Evolutionary conservation across 2,113 vertebrate genomes (phyloP), one percentile per base, ranked within the genome.

Genomic region (Calidris pugnax): DNA sequence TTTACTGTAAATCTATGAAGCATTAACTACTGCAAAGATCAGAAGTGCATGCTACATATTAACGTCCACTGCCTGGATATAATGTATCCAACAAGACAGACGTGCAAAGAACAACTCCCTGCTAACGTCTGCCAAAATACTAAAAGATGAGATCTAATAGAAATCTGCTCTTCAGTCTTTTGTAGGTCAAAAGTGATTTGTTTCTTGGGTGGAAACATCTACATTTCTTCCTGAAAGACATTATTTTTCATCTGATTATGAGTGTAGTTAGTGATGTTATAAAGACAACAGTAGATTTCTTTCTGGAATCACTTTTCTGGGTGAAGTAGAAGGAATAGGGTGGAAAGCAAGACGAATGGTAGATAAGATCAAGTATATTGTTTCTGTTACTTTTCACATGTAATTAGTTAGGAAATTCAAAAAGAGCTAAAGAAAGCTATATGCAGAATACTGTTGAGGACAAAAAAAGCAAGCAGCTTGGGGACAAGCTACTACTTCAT

Each of bases 161-260:
- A 96, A 97, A 76, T 66, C 51, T 78, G 47, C 11, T 83, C 43
- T 95, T 69, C 41, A 67, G n/a, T 15, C 9, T 90, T 86, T 45
- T 45, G 37, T 59, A 94, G 56, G 26, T 87, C 56, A 75, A 79
- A 23, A 60, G 9, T 67, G 28, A 86, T 88, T 73, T 75, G 10
- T 48, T 96, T 90, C 73, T 87, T 68, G 45, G 15, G 19, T 68
- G n/a, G 72, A 95, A 96, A 80, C 69, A 79, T 30, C 64, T 86
- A 62, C 21, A 51, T 28, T 90, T 74, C 35, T 55, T 93, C 60
- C 53, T 85, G 33, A 82, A 92, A 68, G 23, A 33, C 37, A 47
- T 62, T 43, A 22, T 59, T 96, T 96, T 95, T 83, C 62, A 78
- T 69, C 71, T 75, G 28, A 72, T 92, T 92, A 55, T 62, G 33